Base-by-base conservation (phyloP, 2,888 invertebrate genomes). In the Herminia tarsipennalis region DNA sequence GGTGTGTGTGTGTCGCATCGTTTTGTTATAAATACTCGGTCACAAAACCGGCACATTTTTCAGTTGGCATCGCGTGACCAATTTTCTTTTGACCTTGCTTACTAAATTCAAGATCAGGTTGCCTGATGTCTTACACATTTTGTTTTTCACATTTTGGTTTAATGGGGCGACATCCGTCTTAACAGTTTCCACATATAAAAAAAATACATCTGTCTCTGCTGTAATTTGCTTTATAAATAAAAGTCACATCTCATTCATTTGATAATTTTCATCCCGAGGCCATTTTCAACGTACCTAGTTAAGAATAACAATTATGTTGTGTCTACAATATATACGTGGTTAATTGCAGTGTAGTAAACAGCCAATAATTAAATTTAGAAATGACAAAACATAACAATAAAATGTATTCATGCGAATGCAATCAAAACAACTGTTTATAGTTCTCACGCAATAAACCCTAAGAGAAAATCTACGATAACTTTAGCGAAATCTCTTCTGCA, bases 61-160 rank as follows among this genome's bases (percentile, higher is more conserved):
- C 75, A 67, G 72, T 79, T 81, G 75, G 76, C 75, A 71, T 67
- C 72, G 69, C 71, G 76, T 78, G 76, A 79, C 76, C 73, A 72
- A 78, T 80, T 87, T 83, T 78, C 78, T 80, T 71, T 69, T 70
- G 78, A 82, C 88, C 88, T 88, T 88, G 87, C 61, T 44, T 66
- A 60, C 49, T 70, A 66, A 72, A 78, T 78, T 77, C 76, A 76
- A 83, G 77, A 86, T 77, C 74, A 70, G 68, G 60, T 73, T 71
- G 64, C 62, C 61, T 66, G 62, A 74, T 67, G 55, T 56, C 52
- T 64, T 43, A 48, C 73, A 76, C 66, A 72, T 71, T 72, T 72
- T 66, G 46, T 66, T 58, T 66, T 63, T 62, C 39, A 49, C 48
- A 22, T 52, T 41, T 57, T 50, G 20, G 30, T 60, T 58, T 44